phyloP scores from a whole-genome alignment of 2,797 vertebrate species.

The Gymnocypris eckloni region DNA sequence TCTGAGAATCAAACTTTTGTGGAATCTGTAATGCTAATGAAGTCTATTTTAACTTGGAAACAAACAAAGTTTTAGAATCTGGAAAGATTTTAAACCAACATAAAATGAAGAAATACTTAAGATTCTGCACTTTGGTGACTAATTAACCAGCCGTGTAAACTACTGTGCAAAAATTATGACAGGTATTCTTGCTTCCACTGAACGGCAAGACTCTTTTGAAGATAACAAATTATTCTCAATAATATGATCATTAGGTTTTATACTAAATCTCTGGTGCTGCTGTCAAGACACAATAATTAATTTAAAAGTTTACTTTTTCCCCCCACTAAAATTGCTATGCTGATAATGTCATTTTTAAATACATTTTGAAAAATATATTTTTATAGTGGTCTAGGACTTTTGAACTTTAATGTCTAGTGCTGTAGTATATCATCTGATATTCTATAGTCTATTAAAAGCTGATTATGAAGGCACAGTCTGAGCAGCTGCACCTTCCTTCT shows the following conservation, averaged over 20 bases:
- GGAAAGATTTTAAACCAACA: neutral
- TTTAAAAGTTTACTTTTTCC: neutral
- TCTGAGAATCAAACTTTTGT: neutral
- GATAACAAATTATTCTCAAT: neutral
- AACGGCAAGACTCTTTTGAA: neutral
- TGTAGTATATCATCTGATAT: neutral
- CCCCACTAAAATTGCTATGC: neutral
- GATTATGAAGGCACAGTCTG: constrained; percentile 11
- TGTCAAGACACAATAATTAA: neutral
- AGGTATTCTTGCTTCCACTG: neutral
- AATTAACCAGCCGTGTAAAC: neutral
- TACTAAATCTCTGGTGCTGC: neutral
- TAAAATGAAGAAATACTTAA: neutral
- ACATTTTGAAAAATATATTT: neutral
- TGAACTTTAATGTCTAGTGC: neutral
- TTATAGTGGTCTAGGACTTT: neutral
- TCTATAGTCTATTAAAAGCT: neutral
- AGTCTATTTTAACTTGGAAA: neutral
- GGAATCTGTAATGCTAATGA: constrained; percentile 9
- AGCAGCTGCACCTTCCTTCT: constrained; percentile 17
- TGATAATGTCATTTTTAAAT: neutral
- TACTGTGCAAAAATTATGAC: neutral
- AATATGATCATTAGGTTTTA: neutral
- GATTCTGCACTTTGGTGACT: neutral
- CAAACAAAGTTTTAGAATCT: neutral